Conservation (phyloP, 2,888 invertebrate genomes). For the Papilio gigon region DNA sequence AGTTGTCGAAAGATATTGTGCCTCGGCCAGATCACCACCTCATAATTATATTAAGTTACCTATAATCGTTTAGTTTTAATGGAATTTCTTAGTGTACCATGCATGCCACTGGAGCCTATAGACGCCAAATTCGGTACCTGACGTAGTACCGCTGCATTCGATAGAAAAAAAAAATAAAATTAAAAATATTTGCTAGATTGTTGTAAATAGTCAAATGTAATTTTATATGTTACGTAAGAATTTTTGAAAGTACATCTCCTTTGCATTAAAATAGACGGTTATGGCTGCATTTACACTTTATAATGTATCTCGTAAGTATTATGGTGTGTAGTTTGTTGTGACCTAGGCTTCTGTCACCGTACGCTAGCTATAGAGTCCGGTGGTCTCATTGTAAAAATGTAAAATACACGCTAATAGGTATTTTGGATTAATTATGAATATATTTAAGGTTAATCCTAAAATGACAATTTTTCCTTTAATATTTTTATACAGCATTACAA, state of each 20-base stretch:
- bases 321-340: constrained; percentile 80
- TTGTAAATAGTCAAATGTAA: constrained; percentile 80
- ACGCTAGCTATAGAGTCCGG: constrained; percentile 76
- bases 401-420: constrained; percentile 76
- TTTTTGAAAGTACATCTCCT: constrained; percentile 78
- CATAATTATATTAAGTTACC: constrained; percentile 42
- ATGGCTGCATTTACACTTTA: constrained; percentile 72
- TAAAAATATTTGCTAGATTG: constrained; percentile 68
- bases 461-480: constrained; percentile 81
- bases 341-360: constrained; percentile 79
- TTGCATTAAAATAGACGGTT: constrained; percentile 77
- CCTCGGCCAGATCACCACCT: constrained; percentile 44
- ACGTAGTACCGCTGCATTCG: constrained; percentile 56
- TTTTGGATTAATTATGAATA: constrained; percentile 75
- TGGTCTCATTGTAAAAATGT: constrained; percentile 81
- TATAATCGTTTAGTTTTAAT: constrained; percentile 55
- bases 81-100: constrained; percentile 69
- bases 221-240: constrained; percentile 79
- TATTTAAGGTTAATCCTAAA: constrained; percentile 72
- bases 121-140: constrained; percentile 71
- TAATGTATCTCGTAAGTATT: constrained; percentile 61
- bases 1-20: constrained; percentile 21
- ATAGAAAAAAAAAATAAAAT: constrained; percentile 45
- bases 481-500: constrained; percentile 82
- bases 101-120: constrained; percentile 70